Evolutionary conservation across 2,888 invertebrate genomes (phyloP).

Genomic region (Cheilosia pagana): DNA sequence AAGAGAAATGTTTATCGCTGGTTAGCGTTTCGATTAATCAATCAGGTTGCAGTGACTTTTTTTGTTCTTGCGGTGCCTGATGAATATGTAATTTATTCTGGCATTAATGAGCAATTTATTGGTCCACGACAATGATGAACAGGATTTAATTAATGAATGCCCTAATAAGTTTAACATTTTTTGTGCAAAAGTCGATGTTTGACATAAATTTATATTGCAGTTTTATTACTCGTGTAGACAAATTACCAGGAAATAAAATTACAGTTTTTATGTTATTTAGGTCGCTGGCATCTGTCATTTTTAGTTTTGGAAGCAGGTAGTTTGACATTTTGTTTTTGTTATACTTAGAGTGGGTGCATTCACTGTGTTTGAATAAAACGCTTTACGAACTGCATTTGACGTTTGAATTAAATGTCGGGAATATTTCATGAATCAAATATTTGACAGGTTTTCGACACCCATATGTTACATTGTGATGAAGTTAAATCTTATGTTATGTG

Average conservation of each 20-base stretch:
- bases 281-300: background rate
- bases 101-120: conserved; percentile 52
- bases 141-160: conserved; percentile 38
- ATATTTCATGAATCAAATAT: no score
- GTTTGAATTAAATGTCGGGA: no score
- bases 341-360: no score
- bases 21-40: conserved; percentile 56
- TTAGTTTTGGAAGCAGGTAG: background rate
- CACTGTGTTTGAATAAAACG: no score
- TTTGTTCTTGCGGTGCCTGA: conserved; percentile 11
- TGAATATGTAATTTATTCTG: conserved; percentile 47
- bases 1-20: conserved; percentile 48
- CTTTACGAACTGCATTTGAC: no score
- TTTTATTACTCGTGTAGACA: conserved; percentile 3
- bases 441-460: no score
- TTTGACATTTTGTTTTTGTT: no score
- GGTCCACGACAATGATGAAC: conserved; percentile 19
- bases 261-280: background rate
- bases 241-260: conserved; percentile 9
- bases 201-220: background rate
- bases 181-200: conserved; percentile 13
- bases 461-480: no score
- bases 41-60: conserved; percentile 41
- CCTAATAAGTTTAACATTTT: conserved; percentile 26
- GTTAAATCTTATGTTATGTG: no score